Evolutionary conservation across 2,113 vertebrate genomes (phyloP).

Genomic region (Odobenus rosmarus): DNA sequence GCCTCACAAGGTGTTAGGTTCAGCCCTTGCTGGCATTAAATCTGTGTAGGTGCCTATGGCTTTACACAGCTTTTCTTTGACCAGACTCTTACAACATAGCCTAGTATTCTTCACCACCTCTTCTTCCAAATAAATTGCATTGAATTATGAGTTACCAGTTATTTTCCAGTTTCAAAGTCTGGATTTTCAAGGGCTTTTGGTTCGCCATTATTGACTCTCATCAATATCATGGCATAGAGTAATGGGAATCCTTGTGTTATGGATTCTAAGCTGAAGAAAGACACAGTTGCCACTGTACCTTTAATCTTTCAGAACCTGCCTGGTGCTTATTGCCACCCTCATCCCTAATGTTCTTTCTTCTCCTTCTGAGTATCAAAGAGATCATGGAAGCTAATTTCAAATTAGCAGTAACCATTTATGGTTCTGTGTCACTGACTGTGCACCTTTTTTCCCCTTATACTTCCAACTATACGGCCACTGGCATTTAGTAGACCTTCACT

Average conservation of each 20-base stretch:
- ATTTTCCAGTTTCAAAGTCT: background rate
- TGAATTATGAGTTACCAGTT: background rate
- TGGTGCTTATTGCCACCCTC: background rate
- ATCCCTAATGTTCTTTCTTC: background rate
- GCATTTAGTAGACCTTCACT: background rate
- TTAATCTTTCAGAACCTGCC: background rate
- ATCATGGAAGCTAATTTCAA: background rate
- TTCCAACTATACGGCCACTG: background rate
- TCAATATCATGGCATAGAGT: background rate
- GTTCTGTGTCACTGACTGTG: background rate
- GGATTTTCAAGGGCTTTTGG: background rate
- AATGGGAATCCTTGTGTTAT: background rate
- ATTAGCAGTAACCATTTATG: background rate
- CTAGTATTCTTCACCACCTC: background rate
- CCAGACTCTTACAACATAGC: background rate
- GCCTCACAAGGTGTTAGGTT: background rate
- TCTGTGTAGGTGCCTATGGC: background rate
- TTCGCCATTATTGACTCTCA: constrained; percentile 2
- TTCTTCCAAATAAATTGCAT: background rate
- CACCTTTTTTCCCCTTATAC: background rate
- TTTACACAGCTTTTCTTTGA: background rate
- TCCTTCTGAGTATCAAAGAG: background rate
- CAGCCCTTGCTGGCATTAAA: background rate
- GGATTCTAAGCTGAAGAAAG: background rate
- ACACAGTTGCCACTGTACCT: background rate